phyloP scores from a whole-genome alignment of 2,888 invertebrate species.

The Acrocyrtus sp. region DNA sequence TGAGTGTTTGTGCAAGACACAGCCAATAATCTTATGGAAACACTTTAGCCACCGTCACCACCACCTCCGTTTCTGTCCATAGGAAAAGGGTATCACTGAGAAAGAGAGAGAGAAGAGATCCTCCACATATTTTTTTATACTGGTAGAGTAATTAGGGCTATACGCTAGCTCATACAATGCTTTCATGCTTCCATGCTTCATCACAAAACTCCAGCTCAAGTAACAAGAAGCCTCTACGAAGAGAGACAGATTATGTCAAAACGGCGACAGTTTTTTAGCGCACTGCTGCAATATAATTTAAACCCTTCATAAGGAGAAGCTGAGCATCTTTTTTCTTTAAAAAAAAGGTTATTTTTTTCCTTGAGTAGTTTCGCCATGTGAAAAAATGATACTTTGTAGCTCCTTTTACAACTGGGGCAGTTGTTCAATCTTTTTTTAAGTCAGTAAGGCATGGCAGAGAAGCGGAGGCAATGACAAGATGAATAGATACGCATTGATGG shows the following conservation, averaged over 20 bases:
- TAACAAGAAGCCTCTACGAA: slow-evolving; percentile 53
- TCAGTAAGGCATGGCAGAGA: too few relatives aligned
- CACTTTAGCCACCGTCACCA: slow-evolving; percentile 31
- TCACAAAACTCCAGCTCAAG: slow-evolving; percentile 60
- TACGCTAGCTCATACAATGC: slow-evolving; percentile 59
- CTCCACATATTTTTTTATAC: too few relatives aligned
- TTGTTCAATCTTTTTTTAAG: too few relatives aligned
- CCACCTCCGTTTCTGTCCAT: slow-evolving; percentile 1
- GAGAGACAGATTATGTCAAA: too few relatives aligned
- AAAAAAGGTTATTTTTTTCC: too few relatives aligned
- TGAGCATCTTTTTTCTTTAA: too few relatives aligned
- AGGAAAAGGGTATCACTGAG: neutral
- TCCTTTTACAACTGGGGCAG: too few relatives aligned
- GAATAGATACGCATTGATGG: slow-evolving; percentile 25
- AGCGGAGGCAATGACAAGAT: slow-evolving; percentile 37
- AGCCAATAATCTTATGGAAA: slow-evolving; percentile 39
- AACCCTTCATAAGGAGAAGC: too few relatives aligned
- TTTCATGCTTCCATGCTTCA: slow-evolving; percentile 42
- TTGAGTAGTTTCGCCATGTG: too few relatives aligned
- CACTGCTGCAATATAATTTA: too few relatives aligned
- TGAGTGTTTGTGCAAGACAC: slow-evolving; percentile 33
- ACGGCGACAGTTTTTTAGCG: too few relatives aligned
- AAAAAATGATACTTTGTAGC: too few relatives aligned
- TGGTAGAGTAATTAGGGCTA: slow-evolving; percentile 63
- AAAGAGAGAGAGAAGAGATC: neutral